Evolutionary conservation across 2,113 vertebrate genomes (phyloP), one percentile per base, ranked within the genome.

Genomic region (Spilogale gracilis): DNA sequence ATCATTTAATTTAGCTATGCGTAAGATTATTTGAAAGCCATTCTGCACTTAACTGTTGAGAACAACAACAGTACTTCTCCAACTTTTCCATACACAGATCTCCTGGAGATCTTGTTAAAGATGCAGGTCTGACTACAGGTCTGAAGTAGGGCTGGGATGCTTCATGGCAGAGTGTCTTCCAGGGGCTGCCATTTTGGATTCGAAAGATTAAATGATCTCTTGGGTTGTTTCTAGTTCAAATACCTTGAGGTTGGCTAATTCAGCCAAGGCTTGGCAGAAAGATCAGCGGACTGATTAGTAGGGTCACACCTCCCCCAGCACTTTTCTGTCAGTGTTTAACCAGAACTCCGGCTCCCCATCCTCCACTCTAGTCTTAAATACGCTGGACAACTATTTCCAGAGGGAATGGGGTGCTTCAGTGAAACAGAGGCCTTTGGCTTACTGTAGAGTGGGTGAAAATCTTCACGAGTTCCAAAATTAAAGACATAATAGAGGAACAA

Each of bases 271-370:
- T 38, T 89, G 48, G 86, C 54, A 56, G 82, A 89, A 80, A 78
- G 61, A 45, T 69, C 45, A 54, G 58, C 54, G 67, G 83, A 7
- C 54, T 61, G 30, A 65, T 56, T 9, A 12, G 32, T 25, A 65
- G 94, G 60, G 48, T 30, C 48, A 48, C 11, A 3, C 45, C 61
- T 89, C 79, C 56, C 63, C 63, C 48, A 23, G 84, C 45, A 95
- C 65, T 50, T 85, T 93, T 84, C 45, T 23, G 71, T 65, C 50
- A 80, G n/a, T 92, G 20, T 74, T 94, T 90, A 97, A 94, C 56
- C 80, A 73, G 65, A 91, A 45, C 84, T 45, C 69, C 50, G 63
- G 20, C 48, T 94, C 38, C 43, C n/a, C 13, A 16, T 21, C 60
- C 18, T 30, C 43, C 16, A 45, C 18, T 80, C 50, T 52, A 38